These are phyloP conservation scores for Sigmodon hispidus DNA, from an alignment of 2,113 vertebrate species.

Conservation along the genomic window DNA sequence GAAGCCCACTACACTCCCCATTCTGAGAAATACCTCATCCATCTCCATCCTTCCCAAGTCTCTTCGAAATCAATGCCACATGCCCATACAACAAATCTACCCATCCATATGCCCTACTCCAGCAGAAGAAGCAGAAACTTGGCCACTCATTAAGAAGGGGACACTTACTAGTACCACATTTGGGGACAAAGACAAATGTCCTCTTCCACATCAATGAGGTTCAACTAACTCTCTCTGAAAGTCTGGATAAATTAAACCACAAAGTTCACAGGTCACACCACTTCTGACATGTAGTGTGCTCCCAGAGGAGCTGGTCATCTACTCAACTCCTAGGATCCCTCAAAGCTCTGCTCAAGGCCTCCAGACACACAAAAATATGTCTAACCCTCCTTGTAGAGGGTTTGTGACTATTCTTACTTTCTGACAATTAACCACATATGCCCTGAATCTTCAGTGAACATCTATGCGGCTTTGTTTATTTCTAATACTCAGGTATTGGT, in stretches of 20 bases:
- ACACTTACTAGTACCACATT: background rate
- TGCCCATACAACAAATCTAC: background rate
- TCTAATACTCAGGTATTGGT: background rate
- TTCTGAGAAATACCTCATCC: background rate
- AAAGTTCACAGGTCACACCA: background rate
- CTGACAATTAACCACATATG: slow-evolving; percentile 5
- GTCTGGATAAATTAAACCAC: slow-evolving; percentile 30
- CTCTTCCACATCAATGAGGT: background rate
- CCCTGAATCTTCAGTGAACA: background rate
- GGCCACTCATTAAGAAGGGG: background rate
- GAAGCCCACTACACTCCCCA: background rate
- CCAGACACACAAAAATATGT: background rate
- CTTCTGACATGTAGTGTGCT: background rate
- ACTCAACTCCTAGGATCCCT: background rate
- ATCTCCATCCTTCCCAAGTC: background rate
- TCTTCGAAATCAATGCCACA: background rate
- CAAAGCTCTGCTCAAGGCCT: background rate
- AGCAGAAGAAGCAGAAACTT: background rate
- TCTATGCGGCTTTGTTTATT: slow-evolving; percentile 6
- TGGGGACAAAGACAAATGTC: slow-evolving; percentile 1
- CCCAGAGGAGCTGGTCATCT: rapidly evolving
- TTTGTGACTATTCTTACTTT: background rate
- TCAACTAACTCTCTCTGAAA: background rate
- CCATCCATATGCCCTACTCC: background rate
- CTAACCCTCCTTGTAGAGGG: background rate